These are phyloP conservation scores for Xenus cinereus DNA, from an alignment of 2,113 vertebrate species.

Conservation along the genomic window DNA sequence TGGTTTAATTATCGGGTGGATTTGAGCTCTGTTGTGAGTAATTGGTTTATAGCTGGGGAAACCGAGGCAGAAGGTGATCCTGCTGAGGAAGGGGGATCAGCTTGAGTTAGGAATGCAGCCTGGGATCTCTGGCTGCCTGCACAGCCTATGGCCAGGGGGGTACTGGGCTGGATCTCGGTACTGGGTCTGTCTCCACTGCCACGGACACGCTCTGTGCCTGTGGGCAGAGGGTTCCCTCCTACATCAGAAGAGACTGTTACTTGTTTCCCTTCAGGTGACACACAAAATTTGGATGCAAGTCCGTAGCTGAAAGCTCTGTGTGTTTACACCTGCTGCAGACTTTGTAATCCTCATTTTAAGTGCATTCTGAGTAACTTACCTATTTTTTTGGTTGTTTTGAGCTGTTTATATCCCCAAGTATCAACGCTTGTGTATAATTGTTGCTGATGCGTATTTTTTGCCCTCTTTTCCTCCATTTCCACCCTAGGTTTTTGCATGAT, in stretches of 20 bases:
- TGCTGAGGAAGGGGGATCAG: background rate
- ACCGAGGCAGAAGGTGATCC: background rate
- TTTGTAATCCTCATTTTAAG: background rate
- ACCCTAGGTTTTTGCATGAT: constrained; percentile 90
- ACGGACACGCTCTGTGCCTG: fast-evolving
- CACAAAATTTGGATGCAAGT: background rate
- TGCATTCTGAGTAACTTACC: background rate
- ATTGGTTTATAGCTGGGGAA: background rate
- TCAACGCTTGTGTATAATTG: background rate
- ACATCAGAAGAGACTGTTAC: fast-evolving
- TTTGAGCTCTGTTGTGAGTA: background rate
- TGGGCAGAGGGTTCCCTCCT: background rate
- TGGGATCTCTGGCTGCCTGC: background rate
- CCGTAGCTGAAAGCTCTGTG: background rate
- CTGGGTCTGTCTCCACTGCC: background rate
- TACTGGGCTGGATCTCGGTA: fast-evolving
- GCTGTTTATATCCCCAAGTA: background rate
- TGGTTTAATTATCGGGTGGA: background rate
- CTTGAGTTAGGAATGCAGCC: background rate
- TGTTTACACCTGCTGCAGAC: background rate
- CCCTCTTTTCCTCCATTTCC: background rate
- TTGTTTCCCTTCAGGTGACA: background rate
- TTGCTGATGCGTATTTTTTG: background rate
- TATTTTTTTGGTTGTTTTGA: fast-evolving
- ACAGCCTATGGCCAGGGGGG: fast-evolving